These are phyloP conservation scores for Gephyroberyx darwinii DNA, from an alignment of 2,797 vertebrate genomes.

Conservation along the genomic window DNA sequence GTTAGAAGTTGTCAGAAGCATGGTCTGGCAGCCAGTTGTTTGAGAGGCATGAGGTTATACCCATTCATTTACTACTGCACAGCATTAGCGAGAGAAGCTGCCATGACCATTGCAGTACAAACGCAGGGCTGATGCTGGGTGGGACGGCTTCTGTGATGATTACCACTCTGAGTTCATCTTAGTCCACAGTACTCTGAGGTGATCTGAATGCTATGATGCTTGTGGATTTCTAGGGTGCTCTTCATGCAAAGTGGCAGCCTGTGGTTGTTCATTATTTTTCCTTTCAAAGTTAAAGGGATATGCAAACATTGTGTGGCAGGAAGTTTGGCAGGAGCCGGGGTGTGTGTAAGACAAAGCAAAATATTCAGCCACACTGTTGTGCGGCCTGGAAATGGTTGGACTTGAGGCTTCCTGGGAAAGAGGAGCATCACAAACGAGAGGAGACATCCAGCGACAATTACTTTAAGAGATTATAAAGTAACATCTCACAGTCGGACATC, in stretches of 20 bases:
- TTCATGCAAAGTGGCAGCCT: slow-evolving; percentile 45
- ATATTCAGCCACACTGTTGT: neutral
- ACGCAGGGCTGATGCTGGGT: neutral
- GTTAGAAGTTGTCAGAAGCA: neutral
- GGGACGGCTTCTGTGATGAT: neutral
- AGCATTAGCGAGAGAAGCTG: slow-evolving; percentile 1
- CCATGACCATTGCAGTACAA: neutral
- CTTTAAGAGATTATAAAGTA: too few relatives aligned
- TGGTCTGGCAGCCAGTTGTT: slow-evolving; percentile 14
- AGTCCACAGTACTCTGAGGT: neutral
- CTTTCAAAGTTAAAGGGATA: slow-evolving; percentile 11
- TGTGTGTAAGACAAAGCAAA: too few relatives aligned
- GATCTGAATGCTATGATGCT: slow-evolving; percentile 6
- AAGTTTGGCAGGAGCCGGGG: neutral
- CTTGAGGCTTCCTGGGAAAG: too few relatives aligned
- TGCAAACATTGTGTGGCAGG: slow-evolving; percentile 17
- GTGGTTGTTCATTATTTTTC: slow-evolving; percentile 29
- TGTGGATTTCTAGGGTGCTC: neutral
- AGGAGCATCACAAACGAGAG: too few relatives aligned
- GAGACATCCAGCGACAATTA: too few relatives aligned
- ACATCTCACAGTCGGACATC: too few relatives aligned
- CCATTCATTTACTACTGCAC: neutral
- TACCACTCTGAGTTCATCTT: slow-evolving; percentile 1
- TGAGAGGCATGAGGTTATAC: neutral
- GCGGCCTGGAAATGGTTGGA: neutral